phyloP scores from a whole-genome alignment of 2,113 vertebrate species.

The Cyprinodon variegatus region DNA sequence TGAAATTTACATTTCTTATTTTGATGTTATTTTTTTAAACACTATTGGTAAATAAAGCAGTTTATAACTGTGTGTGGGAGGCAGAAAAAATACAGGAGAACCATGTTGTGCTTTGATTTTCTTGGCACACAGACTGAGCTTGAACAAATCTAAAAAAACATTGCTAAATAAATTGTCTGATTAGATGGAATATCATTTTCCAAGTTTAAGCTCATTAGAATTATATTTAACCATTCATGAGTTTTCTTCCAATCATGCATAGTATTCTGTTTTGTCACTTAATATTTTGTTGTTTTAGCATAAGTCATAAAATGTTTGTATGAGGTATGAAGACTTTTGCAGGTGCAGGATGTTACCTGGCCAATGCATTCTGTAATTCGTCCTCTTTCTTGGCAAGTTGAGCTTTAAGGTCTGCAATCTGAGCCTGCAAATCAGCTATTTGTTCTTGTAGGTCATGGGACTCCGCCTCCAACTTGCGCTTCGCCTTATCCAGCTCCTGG shows the following conservation, averaged over 20 bases:
- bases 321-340: background rate
- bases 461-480: conserved; percentile 94
- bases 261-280: background rate
- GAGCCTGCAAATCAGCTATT: conserved; percentile 89
- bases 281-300: background rate
- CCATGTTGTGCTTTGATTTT: background rate
- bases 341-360: conserved; percentile 78
- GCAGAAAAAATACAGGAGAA: background rate
- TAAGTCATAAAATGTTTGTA: background rate
- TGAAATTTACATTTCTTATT: background rate
- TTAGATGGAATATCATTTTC: background rate
- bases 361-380: conserved; percentile 89
- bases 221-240: background rate
- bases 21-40: background rate
- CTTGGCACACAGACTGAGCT: too few species aligned
- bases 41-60: background rate
- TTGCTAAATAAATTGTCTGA: background rate
- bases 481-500: conserved; percentile 93
- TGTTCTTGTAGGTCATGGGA: conserved; percentile 89
- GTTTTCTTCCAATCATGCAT: background rate
- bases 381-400: conserved; percentile 94
- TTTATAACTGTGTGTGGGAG: background rate
- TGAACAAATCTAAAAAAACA: too few species aligned
- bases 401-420: conserved; percentile 91
- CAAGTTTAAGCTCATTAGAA: background rate